phyloP scores from a whole-genome alignment of 2,113 vertebrate genomes.

The Stictonetta naevosa region DNA sequence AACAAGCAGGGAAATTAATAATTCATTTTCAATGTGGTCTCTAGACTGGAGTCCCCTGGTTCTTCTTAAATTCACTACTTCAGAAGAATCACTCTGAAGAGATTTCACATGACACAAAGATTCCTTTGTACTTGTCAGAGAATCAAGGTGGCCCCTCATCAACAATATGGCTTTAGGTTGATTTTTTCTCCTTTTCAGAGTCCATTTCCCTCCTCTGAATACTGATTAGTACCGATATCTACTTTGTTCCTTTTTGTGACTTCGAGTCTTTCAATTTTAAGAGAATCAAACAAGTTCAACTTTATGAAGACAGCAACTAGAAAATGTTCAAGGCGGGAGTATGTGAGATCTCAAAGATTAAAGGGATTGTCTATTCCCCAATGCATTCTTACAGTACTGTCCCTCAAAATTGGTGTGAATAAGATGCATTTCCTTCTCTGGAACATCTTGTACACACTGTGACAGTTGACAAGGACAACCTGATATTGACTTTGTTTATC shows the following conservation, averaged over 20 bases:
- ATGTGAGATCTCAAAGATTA: not conserved
- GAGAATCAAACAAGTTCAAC: not conserved
- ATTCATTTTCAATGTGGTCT: constrained; percentile 21
- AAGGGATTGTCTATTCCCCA: not conserved
- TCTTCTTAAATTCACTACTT: constrained; percentile 26
- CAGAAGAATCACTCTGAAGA: constrained; percentile 30
- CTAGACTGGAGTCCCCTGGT: not conserved
- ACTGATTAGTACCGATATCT: not conserved
- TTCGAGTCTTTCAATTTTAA: constrained; percentile 9
- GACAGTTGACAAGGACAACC: not conserved
- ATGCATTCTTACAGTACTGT: not conserved
- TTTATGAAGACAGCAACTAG: not conserved
- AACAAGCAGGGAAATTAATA: constrained; percentile 28
- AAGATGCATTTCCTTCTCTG: not conserved
- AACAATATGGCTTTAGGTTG: constrained; percentile 32
- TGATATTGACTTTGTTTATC: not conserved
- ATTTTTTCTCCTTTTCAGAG: constrained; percentile 25
- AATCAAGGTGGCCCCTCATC: constrained; percentile 56
- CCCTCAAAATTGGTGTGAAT: not conserved
- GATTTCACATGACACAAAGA: constrained; percentile 15
- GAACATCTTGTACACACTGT: not conserved
- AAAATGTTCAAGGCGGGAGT: not conserved
- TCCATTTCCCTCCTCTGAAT: constrained; percentile 17
- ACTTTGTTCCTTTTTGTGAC: not conserved
- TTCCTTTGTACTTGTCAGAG: constrained; percentile 53